Base-by-base conservation (phyloP, 2,797 vertebrate species). In the Strix occidentalis region DNA sequence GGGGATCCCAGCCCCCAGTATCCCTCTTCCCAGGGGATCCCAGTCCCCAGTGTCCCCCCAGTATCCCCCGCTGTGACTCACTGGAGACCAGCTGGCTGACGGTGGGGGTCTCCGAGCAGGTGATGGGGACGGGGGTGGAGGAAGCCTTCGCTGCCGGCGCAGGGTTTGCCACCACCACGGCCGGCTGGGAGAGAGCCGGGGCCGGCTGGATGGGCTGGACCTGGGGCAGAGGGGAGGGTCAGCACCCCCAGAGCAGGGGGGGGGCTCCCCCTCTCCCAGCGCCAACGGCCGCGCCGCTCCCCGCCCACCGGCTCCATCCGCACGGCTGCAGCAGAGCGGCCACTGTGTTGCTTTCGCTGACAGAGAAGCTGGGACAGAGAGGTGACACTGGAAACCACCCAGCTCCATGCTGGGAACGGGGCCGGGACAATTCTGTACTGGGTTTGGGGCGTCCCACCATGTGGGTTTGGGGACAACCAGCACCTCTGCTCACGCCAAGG, bases 21-120 rank as follows among this genome's bases (percentile, higher is more conserved):
- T 19, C 51, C 46, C 56, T 28, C 41, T 48, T n/a, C 21, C 16
- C 29, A 15, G 37, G 6, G 65, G 16, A 46, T 29, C 68, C 68
- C 64, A 45, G 33, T 28, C 13, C 54, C 35, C 4, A 3, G 7
- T 19, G 16, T 2, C 21, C 18, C 19, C 43, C 61, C 82, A 50
- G 53, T 12, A 20, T 4, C 31, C 66, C 56, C 43, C 3, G 1
- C 9, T 0, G 15, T 6, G 51, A 98, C 99, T 90, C 98, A 99
- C 99, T 99, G 97, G 98, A 98, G 93, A 99, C 99, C 83, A 99
- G 98, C 93, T 99, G 99, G 97, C 99, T 99, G 97, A 99, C 98
- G 17, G 99, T 99, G 14, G 98, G 98, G 45, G 98, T 98, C 97
- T 99, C 99, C 25, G 98, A 98, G 96, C 99, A 99, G 96, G 98